Evolutionary conservation across 2,888 invertebrate species (phyloP).

Genomic region (Diaphora mendica): DNA sequence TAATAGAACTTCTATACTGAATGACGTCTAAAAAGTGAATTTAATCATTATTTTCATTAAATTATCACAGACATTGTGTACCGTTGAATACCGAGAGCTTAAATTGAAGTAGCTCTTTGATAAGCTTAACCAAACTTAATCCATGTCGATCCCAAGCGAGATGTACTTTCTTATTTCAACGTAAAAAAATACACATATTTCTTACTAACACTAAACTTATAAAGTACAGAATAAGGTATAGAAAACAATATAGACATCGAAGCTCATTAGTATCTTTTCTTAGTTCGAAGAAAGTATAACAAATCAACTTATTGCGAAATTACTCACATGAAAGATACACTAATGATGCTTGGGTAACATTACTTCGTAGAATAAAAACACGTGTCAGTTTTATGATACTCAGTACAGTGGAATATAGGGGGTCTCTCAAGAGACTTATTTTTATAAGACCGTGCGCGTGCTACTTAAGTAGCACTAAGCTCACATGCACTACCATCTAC

Average conservation of each 20-base stretch:
- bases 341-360: neutral
- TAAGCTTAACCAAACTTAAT: neutral
- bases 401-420: neutral
- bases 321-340: neutral
- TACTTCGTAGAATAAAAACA: neutral
- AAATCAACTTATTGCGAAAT: neutral
- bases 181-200: neutral
- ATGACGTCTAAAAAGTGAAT: too few species aligned
- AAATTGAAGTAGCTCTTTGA: neutral
- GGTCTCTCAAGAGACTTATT: neutral
- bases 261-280: neutral
- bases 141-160: neutral
- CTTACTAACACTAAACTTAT: neutral
- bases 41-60: neutral
- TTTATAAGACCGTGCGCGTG: neutral
- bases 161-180: neutral
- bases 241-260: neutral
- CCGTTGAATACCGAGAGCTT: neutral
- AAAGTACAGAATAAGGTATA: neutral
- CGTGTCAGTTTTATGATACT: neutral
- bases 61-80: neutral
- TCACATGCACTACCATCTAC: neutral
- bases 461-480: neutral
- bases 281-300: neutral
- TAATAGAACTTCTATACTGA: too few species aligned